Conservation (phyloP, 2,113 vertebrate species). For the Glaucidium brasilianum region DNA sequence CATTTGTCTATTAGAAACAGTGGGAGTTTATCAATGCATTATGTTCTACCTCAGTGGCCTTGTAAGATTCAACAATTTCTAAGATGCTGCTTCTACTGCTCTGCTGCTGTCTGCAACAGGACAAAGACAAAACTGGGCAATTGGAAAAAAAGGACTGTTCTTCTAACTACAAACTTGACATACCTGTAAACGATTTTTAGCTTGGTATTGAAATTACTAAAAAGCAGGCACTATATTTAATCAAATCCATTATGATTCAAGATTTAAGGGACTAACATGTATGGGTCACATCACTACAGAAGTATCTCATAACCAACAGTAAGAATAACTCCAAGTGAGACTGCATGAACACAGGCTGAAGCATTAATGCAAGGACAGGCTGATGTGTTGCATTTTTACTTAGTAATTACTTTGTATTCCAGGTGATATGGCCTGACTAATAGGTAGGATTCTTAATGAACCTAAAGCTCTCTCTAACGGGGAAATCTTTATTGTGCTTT, state of each 20-base stretch:
- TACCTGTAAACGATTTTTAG: background rate
- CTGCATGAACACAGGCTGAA: background rate
- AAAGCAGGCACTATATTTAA: background rate
- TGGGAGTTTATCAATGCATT: background rate
- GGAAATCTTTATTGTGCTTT: background rate
- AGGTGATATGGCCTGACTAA: background rate
- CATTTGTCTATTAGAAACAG: background rate
- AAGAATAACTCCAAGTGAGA: background rate
- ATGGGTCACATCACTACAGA: background rate
- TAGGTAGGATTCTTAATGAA: background rate
- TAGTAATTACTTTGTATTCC: background rate
- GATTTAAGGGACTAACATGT: background rate
- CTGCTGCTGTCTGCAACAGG: background rate
- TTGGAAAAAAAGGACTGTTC: background rate
- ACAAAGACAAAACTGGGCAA: background rate
- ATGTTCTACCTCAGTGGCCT: background rate
- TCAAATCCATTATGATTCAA: background rate
- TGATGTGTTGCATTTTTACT: background rate
- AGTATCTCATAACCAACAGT: background rate
- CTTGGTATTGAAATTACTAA: background rate
- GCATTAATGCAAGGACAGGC: background rate
- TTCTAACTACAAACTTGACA: background rate
- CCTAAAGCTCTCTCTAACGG: background rate
- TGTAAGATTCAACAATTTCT: background rate
- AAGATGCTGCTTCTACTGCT: background rate